phyloP scores from a whole-genome alignment of 1,140 invertebrate species.

The Aphidius gifuensis region DNA sequence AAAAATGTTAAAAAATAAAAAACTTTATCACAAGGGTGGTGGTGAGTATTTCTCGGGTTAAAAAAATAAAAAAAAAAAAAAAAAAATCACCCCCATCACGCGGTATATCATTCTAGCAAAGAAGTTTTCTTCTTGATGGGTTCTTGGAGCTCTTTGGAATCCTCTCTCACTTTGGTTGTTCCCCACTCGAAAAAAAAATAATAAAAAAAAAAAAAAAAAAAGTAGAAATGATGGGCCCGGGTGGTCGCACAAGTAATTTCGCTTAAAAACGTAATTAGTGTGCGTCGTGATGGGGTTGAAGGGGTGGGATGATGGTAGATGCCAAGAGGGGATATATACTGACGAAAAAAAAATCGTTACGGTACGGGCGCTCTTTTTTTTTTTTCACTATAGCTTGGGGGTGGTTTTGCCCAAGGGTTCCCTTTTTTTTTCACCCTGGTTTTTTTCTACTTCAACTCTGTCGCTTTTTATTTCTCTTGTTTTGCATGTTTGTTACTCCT shows the following conservation, averaged over 20 bases:
- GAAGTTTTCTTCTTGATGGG: not conserved
- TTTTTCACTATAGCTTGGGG: constrained; percentile 21
- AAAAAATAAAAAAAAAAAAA: constrained; percentile 16
- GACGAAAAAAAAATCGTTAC: constrained; percentile 32
- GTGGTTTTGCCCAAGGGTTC: constrained; percentile 24
- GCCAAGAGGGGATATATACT: constrained; percentile 13
- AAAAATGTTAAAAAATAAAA: constrained; percentile 23
- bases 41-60: constrained; percentile 14
- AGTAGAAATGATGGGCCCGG: constrained; percentile 23
- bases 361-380: constrained; percentile 28
- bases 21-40: constrained; percentile 5
- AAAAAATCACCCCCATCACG: constrained; percentile 18
- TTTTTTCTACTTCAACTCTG: constrained; percentile 7
- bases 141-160: too few species aligned
- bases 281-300: constrained; percentile 48
- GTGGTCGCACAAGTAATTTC: constrained; percentile 41
- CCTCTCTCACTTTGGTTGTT: too few species aligned
- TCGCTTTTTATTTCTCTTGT: constrained; percentile 9
- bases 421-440: constrained; percentile 8
- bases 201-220: constrained; percentile 7
- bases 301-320: not conserved
- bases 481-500: too few species aligned
- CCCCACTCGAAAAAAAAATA: constrained; percentile 22
- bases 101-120: constrained; percentile 19
- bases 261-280: constrained; percentile 55